phyloP scores from a whole-genome alignment of 2,113 vertebrate species.

The Atractosteus spatula region DNA sequence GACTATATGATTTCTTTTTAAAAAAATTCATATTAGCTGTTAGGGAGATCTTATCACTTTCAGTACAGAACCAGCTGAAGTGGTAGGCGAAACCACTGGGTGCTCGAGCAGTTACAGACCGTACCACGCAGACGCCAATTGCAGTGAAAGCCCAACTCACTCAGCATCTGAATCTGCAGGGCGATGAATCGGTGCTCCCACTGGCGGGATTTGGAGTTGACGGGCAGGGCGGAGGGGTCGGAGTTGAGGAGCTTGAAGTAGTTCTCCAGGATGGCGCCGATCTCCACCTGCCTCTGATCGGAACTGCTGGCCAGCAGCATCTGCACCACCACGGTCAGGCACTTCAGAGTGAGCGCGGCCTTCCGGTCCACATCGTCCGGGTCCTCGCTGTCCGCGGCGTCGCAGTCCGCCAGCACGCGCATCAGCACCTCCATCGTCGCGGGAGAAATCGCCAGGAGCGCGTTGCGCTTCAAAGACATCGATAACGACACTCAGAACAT shows the following conservation, averaged over 20 bases:
- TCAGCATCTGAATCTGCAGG: slow-evolving; percentile 92
- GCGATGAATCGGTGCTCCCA: slow-evolving; percentile 90
- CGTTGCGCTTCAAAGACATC: slow-evolving; percentile 78
- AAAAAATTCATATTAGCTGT: too few relatives aligned
- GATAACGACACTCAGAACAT: too few relatives aligned
- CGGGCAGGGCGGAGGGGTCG: slow-evolving; percentile 79
- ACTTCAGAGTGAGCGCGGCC: slow-evolving; percentile 85
- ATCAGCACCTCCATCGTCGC: slow-evolving; percentile 97
- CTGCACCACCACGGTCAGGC: slow-evolving; percentile 92
- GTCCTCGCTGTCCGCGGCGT: slow-evolving; percentile 72
- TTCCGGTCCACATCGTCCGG: slow-evolving; percentile 82
- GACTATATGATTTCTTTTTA: too few relatives aligned
- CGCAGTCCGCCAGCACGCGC: slow-evolving; percentile 85
- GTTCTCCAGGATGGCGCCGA: slow-evolving; percentile 86
- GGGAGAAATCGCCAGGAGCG: slow-evolving; percentile 91
- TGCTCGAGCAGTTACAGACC: too few relatives aligned
- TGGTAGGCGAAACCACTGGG: too few relatives aligned
- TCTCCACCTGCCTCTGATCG: slow-evolving; percentile 95
- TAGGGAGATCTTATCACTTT: too few relatives aligned
- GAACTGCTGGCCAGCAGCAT: slow-evolving; percentile 90
- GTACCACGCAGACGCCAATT: too few relatives aligned
- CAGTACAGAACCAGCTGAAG: too few relatives aligned
- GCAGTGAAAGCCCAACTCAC: slow-evolving; percentile 57
- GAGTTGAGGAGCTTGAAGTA: slow-evolving; percentile 98
- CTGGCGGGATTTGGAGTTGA: slow-evolving; percentile 65